phyloP scores from a whole-genome alignment of 1,140 invertebrate genomes.

The Dermatophagoides farinae region DNA sequence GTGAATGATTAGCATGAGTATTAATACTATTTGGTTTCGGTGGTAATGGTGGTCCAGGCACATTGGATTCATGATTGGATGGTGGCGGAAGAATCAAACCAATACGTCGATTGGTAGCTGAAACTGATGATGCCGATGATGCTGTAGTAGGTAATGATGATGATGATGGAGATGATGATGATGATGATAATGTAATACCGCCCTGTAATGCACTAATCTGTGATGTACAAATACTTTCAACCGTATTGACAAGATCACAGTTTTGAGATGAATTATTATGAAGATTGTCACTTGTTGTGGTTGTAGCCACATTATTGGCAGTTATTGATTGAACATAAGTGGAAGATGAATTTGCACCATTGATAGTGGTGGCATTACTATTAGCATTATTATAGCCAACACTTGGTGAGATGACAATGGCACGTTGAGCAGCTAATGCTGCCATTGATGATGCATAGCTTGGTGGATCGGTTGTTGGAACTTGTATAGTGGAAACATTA shows the following conservation, averaged over 20 bases:
- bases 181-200: neutral
- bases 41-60: constrained; percentile 13
- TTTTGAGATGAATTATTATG: neutral
- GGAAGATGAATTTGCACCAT: neutral
- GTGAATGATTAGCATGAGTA: too few species aligned
- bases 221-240: constrained; percentile 21
- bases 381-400: neutral
- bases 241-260: constrained; percentile 20
- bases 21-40: constrained; percentile 7
- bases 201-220: constrained; percentile 17
- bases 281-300: neutral
- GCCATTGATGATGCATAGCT: constrained; percentile 80
- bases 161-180: neutral
- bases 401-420: constrained; percentile 22
- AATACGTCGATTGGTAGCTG: too few species aligned
- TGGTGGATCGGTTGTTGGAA: constrained; percentile 66
- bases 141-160: neutral
- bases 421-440: constrained; percentile 46
- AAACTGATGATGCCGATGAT: too few species aligned
- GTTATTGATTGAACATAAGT: neutral
- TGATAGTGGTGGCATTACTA: neutral
- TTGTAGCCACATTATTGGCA: neutral
- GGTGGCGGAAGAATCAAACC: too few species aligned
- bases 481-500: constrained; percentile 15
- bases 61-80: neutral